Base-by-base conservation (phyloP, 2,888 invertebrate species). In the Bimastos eiseni region DNA sequence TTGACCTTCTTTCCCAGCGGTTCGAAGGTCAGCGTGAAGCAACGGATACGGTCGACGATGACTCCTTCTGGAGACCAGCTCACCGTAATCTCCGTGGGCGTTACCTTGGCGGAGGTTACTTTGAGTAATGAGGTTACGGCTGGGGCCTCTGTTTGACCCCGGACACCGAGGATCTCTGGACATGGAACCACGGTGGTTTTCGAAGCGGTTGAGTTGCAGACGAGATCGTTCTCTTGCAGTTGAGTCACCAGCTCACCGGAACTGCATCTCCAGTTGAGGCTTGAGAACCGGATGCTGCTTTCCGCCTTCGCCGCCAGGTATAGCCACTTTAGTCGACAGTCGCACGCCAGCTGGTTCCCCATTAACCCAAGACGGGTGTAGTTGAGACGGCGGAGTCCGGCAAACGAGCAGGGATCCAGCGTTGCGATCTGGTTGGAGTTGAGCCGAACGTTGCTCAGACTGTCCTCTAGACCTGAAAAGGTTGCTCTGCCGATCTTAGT, bases 291-390 rank as follows among this genome's bases (percentile, higher is more conserved):
- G n/a, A 70, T 1, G 70, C n/a, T 70, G 70, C n/a, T n/a, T 70
- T n/a, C 70, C 4, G 70, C 70, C n/a, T n/a, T 70, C 70, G 70
- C 70, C n/a, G 70, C 30, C 30, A 70, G 30, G 70, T 70, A 70
- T 30, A 70, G 70, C 70, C 70, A 70, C 70, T 8, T 70, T n/a
- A 70, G 30, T 1, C n/a, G 70, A 13, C 70, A 70, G n/a, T 70
- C 70, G 70, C 70, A 70, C n/a, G 4, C 70, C n/a, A 70, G 70
- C 70, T 70, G 70, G 70, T 70, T 70, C 70, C 70, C 70, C 70
- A n/a, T n/a, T n/a, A 70, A n/a, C n/a, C 70, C 70, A n/a, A 70
- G 70, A 70, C 70, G 70, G n/a, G 70, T n/a, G n/a, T 70, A 70
- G 70, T n/a, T 70, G 30, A 70, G 70, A 70, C n/a, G 70, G 70